These are phyloP conservation scores for Drosophila vallismaia DNA, from an alignment of 2,888 invertebrate species.

Conservation along the genomic window DNA sequence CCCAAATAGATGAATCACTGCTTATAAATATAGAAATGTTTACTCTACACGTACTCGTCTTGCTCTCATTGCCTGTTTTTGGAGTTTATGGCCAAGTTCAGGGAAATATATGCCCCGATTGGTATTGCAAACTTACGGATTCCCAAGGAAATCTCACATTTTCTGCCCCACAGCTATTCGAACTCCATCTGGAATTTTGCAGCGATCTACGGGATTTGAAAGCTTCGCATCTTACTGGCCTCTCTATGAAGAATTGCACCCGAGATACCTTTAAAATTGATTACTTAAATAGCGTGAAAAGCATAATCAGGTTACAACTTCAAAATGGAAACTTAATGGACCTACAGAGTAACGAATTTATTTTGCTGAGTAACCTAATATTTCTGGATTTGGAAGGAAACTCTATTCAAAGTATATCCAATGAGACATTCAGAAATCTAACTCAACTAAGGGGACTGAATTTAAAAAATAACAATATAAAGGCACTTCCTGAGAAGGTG, in stretches of 20 bases:
- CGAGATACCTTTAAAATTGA: background rate
- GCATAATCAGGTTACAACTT: background rate
- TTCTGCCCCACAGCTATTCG: background rate
- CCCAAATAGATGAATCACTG: background rate
- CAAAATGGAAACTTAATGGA: slow-evolving; percentile 50
- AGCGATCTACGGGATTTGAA: background rate
- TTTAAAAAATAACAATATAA: slow-evolving; percentile 70
- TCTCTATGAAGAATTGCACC: background rate
- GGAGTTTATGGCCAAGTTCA: background rate
- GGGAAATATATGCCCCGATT: background rate
- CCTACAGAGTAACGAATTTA: slow-evolving; percentile 64
- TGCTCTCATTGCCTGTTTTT: background rate
- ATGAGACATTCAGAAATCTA: slow-evolving; percentile 68
- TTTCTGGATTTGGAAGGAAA: slow-evolving; percentile 73
- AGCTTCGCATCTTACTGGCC: background rate
- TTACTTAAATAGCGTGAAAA: background rate
- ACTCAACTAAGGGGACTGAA: slow-evolving; percentile 61
- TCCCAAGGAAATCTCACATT: background rate
- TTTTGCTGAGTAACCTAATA: slow-evolving; percentile 50
- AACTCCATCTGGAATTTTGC: background rate
- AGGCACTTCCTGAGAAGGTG: slow-evolving; percentile 45
- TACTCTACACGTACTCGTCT: background rate
- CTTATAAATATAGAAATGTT: background rate
- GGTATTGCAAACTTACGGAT: background rate
- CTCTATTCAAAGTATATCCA: slow-evolving; percentile 64